Evolutionary conservation across 1,140 invertebrate species (phyloP).

Genomic region (Caenorhabditis inopinata): DNA sequence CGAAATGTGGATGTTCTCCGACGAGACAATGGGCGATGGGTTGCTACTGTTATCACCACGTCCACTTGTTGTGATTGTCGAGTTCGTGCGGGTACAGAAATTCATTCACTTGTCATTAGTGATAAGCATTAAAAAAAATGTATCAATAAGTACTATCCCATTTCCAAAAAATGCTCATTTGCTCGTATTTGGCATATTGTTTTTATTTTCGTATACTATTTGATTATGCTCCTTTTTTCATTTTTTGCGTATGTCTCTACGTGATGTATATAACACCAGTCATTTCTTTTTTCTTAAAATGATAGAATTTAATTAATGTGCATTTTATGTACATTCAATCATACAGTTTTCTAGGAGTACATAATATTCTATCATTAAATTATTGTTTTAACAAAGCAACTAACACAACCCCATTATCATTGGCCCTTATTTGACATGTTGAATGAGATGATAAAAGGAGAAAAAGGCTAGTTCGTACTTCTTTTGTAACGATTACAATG

Average conservation of each 20-base stretch:
- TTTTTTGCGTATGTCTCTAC: background rate
- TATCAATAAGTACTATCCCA: too few relatives aligned
- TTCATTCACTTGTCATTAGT: slow-evolving; percentile 42
- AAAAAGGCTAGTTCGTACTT: background rate
- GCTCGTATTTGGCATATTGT: background rate
- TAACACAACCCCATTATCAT: background rate
- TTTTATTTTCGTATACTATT: background rate
- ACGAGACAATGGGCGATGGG: slow-evolving; percentile 42
- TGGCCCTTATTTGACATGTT: background rate
- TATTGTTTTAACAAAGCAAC: background rate
- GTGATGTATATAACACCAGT: background rate
- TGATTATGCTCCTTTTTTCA: background rate
- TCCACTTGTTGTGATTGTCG: slow-evolving; percentile 48
- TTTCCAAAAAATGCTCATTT: slow-evolving; percentile 7
- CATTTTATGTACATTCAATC: too few relatives aligned
- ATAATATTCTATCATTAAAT: background rate
- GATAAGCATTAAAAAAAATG: slow-evolving; percentile 12
- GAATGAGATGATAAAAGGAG: background rate
- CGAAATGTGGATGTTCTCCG: slow-evolving; percentile 45
- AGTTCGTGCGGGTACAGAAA: slow-evolving; percentile 44
- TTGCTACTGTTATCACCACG: slow-evolving; percentile 40
- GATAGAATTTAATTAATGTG: too few relatives aligned
- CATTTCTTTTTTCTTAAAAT: too few relatives aligned
- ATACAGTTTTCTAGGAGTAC: background rate
- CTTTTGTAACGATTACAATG: too few relatives aligned